Evolutionary conservation across 1,140 invertebrate genomes (phyloP).

Genomic region (Parapsyche elsis): DNA sequence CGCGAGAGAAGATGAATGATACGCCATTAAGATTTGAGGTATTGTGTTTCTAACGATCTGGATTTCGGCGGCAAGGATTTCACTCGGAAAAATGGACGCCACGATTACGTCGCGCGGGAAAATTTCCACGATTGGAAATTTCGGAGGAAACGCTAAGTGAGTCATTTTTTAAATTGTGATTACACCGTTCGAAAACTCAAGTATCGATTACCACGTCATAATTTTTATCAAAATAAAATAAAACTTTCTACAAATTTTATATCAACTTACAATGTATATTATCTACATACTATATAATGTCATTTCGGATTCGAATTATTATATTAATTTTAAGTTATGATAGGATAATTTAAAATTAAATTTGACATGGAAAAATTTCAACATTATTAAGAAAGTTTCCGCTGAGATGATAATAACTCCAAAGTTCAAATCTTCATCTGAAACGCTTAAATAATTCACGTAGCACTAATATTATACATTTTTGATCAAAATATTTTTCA

Average conservation of each 20-base stretch:
- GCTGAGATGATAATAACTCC: not conserved
- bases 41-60: constrained; percentile 52
- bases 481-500: no score
- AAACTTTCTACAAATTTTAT: no score
- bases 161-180: not conserved
- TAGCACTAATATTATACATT: no score
- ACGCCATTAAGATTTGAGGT: constrained; percentile 50
- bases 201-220: no score
- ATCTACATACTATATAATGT: no score
- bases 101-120: not conserved
- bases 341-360: not conserved
- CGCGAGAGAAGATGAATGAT: constrained; percentile 51
- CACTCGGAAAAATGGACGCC: constrained; percentile 21
- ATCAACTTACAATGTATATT: no score
- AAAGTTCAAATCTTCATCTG: constrained; percentile 5
- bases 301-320: not conserved
- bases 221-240: no score
- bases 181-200: no score
- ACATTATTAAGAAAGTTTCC: constrained; percentile 24
- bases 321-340: constrained; percentile 2
- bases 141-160: not conserved
- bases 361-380: constrained; percentile 23
- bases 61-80: constrained; percentile 39
- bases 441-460: not conserved
- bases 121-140: not conserved